Conservation (phyloP, 2,888 invertebrate genomes). For the Caenorhabditis sp. region DNA sequence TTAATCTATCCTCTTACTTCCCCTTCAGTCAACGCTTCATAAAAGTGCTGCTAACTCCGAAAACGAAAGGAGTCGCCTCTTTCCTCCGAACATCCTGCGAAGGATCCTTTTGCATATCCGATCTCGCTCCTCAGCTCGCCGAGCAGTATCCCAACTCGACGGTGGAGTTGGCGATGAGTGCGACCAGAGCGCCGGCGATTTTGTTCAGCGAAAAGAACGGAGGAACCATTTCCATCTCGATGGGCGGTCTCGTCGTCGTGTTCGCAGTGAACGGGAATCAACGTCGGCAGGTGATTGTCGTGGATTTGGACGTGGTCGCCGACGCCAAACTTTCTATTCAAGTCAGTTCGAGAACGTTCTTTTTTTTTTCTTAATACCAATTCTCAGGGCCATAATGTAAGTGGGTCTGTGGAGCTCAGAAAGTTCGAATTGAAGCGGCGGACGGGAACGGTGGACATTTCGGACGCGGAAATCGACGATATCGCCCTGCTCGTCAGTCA, state of each 20-base stretch:
- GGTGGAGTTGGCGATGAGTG: conserved; percentile 66
- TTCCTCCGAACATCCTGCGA: conserved; percentile 68
- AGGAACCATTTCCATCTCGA: conserved; percentile 64
- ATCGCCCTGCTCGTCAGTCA: conserved; percentile 65
- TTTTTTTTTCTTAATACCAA: no score
- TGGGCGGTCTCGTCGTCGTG: conserved; percentile 63
- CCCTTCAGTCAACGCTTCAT: conserved; percentile 63
- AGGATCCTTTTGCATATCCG: conserved; percentile 63
- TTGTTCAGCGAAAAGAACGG: conserved; percentile 70
- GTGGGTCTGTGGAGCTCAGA: conserved; percentile 62
- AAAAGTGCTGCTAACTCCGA: conserved; percentile 57
- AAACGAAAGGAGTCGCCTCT: conserved; percentile 62
- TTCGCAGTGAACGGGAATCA: conserved; percentile 60
- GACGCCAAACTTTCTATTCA: conserved; percentile 62
- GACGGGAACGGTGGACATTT: conserved; percentile 57
- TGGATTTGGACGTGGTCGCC: conserved; percentile 70
- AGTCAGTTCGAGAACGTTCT: conserved; percentile 26
- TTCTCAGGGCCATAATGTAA: conserved; percentile 63
- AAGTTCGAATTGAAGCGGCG: conserved; percentile 65
- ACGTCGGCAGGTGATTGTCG: conserved; percentile 65
- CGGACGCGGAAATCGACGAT: conserved; percentile 63
- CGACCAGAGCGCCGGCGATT: conserved; percentile 68
- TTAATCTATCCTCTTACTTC: background rate
- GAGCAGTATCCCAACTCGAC: conserved; percentile 66
- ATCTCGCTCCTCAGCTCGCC: conserved; percentile 64